Percentiles rank a stretch among this genome's conserved stretches.
Conservation (phyloP, 2,888 invertebrate species). For the Pyrrhosoma nymphula region DNA sequence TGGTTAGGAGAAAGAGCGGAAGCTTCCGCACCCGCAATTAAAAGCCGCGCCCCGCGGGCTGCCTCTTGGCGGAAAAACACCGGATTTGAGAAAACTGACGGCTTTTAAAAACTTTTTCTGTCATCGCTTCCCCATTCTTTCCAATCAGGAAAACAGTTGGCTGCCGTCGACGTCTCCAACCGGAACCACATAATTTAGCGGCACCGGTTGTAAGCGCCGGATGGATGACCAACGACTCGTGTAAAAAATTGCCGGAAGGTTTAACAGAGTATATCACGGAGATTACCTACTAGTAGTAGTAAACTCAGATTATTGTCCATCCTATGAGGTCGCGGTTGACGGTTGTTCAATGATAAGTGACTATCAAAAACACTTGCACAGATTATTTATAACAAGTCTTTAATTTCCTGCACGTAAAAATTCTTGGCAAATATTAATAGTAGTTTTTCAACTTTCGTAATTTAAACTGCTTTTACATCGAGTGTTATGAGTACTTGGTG, state of each 20-base stretch:
- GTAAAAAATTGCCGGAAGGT: neutral
- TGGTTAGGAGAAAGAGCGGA: neutral
- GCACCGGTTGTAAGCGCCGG: neutral
- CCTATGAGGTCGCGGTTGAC: too few relatives aligned
- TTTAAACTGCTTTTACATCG: too few relatives aligned
- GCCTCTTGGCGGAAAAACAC: constrained; percentile 2
- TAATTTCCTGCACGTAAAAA: too few relatives aligned
- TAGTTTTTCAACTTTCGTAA: too few relatives aligned
- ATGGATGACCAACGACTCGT: neutral
- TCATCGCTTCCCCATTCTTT: neutral
- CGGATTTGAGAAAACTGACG: neutral
- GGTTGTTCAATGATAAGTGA: too few relatives aligned
- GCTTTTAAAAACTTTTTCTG: neutral
- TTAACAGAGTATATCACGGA: neutral
- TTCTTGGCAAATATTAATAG: too few relatives aligned
- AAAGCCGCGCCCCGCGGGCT: neutral
- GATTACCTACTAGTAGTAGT: too few relatives aligned
- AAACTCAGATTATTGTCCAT: too few relatives aligned
- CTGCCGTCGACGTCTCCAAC: neutral
- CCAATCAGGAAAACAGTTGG: neutral
- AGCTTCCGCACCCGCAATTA: neutral
- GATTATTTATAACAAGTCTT: too few relatives aligned
- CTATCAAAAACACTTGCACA: too few relatives aligned
- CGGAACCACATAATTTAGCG: neutral
- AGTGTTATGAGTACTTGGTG: too few relatives aligned